Base-by-base conservation (phyloP, 2,888 invertebrate genomes). In the Merodon equestris region DNA sequence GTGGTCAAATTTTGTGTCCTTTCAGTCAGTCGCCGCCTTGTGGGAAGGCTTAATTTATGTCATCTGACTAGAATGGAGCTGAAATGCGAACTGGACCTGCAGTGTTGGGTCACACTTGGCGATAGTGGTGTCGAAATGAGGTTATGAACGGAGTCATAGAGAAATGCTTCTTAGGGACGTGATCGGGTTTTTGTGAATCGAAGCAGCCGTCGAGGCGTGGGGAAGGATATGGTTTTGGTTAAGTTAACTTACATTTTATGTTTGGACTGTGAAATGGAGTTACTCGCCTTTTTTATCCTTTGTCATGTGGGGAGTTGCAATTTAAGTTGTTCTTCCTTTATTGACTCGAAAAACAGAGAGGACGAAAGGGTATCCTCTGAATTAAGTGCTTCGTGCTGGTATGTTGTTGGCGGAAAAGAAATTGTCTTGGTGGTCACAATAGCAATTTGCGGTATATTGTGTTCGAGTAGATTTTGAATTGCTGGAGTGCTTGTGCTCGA, bases 21-120 rank as follows among this genome's bases (percentile, higher is more conserved):
- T 15, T 14, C 36, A 12, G 9, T 9, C 19, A 10, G 40, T 40
- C n/a, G 34, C 44, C 56, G 60, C 67, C 64, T 18, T 57, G 72
- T 56, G 73, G 27, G 27, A 57, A 17, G 51, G 66, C 60, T 77
- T 72, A 77, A 77, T 72, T 77, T 77, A 77, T 77, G 72, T 72
- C 56, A 57, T 58, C 53, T 67, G 61, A 77, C 77, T 72, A 67
- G 40, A 2, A 27, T 27, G 27, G 3, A 27, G 27, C 27, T 27
- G 27, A 7, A 27, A 27, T 7, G 3, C 27, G 3, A 27, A 7
- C 27, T 27, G 27, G 7, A 27, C 27, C 27, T 27, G 2, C 2
- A 27, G 27, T 7, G 27, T 27, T 54, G 48, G 56, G 71, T 63
- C 61, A 61, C 70, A 70, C 61, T 70, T 70, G 70, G 60, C 18